Base-by-base conservation (phyloP, 2,113 vertebrate species). In the Bubo bubo region DNA sequence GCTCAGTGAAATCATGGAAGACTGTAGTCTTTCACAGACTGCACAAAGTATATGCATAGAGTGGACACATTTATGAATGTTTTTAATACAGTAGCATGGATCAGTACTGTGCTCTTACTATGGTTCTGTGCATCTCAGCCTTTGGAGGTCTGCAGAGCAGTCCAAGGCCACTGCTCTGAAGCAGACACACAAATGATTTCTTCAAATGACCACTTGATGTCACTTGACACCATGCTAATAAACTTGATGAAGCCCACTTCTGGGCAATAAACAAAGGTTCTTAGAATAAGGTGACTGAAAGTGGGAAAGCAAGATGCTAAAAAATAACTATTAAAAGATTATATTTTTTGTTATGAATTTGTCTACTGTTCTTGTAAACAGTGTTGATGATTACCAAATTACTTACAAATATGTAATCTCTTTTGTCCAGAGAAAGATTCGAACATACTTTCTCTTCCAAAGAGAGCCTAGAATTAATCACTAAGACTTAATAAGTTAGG, bases 171-270 rank as follows among this genome's bases (percentile, higher is more conserved):
- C 22, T 43, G 49, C 52, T 84, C 21, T 22, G 23, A 43, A 70
- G 67, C 77, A 47, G 90, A 75, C 58, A 45, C 18, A 45, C 39
- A 45, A 82, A 76, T 34, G 62, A 49, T 64, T 97, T 89, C 93
- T 93, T 89, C 52, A 89, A 14, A 72, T 87, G 80, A 64, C 94
- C 89, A 72, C 94, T 95, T 96, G 89, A 91, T 96, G 77, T 96
- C 94, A 81, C 94, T 94, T 95, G 60, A 91, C 56, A 89, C 86
- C 55, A 22, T 35, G 11, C 21, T 86, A 63, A 92, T 81, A 80
- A 84, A 50, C 56, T 72, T 60, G 16, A 43, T 66, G 27, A 71
- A 56, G 88, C 8, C 88, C 72, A 88, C 5, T 95, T 93, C 82
- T 75, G 79, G 95, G 27, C 72, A 92, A 43, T 28, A 86, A 77